These are phyloP conservation scores for Amiota minor DNA, from an alignment of 2,888 invertebrate species.

Conservation along the genomic window DNA sequence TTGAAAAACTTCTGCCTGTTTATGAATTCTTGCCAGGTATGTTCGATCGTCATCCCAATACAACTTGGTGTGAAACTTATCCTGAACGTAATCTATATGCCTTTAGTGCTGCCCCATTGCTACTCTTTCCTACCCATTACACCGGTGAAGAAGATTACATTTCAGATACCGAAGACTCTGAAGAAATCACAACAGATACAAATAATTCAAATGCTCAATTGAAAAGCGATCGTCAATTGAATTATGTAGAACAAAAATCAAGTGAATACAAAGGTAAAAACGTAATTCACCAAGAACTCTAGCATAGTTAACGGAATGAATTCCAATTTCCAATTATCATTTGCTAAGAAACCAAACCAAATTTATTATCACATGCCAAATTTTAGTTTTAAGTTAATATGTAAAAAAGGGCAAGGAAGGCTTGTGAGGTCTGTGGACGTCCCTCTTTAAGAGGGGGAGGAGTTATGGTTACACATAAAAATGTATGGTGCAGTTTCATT, in stretches of 20 bases:
- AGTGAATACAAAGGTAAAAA: no score
- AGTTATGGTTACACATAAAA: no score
- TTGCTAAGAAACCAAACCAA: not conserved
- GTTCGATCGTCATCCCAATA: conserved; percentile 90
- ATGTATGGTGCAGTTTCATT: no score
- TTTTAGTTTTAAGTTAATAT: conserved; percentile 9
- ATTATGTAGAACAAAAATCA: not conserved
- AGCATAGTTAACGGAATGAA: not conserved
- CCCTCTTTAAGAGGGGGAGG: no score
- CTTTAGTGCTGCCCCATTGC: conserved; percentile 88
- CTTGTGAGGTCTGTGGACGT: no score
- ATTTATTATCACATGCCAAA: conserved; percentile 4
- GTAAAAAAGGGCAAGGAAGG: not conserved
- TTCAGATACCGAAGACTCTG: conserved; percentile 94
- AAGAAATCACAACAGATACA: conserved; percentile 53
- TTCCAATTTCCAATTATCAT: no score
- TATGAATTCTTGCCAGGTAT: conserved; percentile 98
- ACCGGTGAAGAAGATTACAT: conserved; percentile 94
- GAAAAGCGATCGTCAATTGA: conserved; percentile 67
- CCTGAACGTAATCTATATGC: conserved; percentile 86
- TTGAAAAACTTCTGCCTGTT: conserved; percentile 90
- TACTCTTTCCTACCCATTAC: conserved; percentile 94
- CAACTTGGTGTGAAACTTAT: conserved; percentile 86
- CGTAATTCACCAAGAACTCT: conserved; percentile 11
- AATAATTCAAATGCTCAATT: conserved; percentile 49